Evolutionary conservation across 1,140 invertebrate species (phyloP).

Genomic region (Drosophila virilis): DNA sequence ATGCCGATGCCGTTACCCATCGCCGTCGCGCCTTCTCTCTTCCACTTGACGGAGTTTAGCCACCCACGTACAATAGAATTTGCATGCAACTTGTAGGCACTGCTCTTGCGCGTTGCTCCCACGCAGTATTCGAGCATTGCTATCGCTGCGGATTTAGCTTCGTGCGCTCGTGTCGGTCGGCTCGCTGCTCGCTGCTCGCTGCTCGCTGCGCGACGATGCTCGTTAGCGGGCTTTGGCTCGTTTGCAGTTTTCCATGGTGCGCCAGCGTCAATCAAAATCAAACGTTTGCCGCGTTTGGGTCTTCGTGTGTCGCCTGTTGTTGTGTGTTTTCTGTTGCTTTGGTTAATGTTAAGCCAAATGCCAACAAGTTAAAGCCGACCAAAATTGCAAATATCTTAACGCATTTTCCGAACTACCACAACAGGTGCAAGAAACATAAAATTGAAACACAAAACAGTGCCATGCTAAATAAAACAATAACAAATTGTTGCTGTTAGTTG

Average conservation of each 20-base stretch:
- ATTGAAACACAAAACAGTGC: constrained; percentile 5
- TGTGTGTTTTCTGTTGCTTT: constrained; percentile 22
- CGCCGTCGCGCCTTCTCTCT: constrained; percentile 5
- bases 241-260: constrained; percentile 59
- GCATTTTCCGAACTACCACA: constrained; percentile 34
- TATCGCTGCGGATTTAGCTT: constrained; percentile 46
- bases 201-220: too few relatives aligned
- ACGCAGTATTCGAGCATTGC: constrained; percentile 31
- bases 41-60: constrained; percentile 19
- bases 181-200: constrained; percentile 9
- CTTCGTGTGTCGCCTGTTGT: constrained; percentile 22
- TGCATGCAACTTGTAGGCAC: constrained; percentile 47
- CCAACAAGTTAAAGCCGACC: constrained; percentile 31
- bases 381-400: constrained; percentile 35
- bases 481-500: constrained; percentile 52
- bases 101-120: constrained; percentile 41
- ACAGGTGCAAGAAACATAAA: constrained; percentile 5
- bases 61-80: constrained; percentile 48
- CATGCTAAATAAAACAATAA: constrained; percentile 57
- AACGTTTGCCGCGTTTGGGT: constrained; percentile 64
- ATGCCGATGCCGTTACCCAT: background rate
- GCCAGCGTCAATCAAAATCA: constrained; percentile 65
- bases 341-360: constrained; percentile 50
- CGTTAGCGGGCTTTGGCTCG: constrained; percentile 40
- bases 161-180: constrained; percentile 47